phyloP scores from a whole-genome alignment of 2,797 vertebrate genomes.

The Eremophila alpestris region DNA sequence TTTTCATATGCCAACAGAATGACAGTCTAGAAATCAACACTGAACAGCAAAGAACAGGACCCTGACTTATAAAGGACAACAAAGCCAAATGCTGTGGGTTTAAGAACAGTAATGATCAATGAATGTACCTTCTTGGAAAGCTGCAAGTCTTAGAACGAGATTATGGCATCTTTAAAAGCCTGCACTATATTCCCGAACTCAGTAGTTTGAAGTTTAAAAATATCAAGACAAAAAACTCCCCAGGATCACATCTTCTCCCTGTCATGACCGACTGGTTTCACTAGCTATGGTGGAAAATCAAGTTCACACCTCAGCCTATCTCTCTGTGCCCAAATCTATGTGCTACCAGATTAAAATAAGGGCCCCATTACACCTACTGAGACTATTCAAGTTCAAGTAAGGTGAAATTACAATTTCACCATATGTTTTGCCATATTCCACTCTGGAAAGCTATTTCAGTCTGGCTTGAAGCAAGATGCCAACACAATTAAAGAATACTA shows the following conservation, averaged over 20 bases:
- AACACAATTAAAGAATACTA: conserved; percentile 50
- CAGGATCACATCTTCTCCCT: not conserved
- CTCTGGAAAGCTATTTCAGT: conserved; percentile 48
- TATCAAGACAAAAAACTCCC: not conserved
- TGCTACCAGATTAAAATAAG: not conserved
- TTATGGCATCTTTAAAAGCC: not conserved
- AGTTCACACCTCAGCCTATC: conserved; percentile 9
- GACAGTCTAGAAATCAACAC: not conserved
- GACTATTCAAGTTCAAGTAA: conserved; percentile 33
- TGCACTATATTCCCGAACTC: not conserved
- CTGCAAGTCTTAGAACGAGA: not conserved
- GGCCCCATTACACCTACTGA: conserved; percentile 12
- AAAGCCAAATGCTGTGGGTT: not conserved
- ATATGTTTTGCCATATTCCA: conserved; percentile 42
- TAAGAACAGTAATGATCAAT: not conserved
- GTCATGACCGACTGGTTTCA: not conserved
- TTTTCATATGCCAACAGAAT: not conserved
- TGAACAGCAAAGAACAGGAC: not conserved
- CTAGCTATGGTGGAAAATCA: not conserved
- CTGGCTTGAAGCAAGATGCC: conserved; percentile 41
- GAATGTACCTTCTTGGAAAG: not conserved
- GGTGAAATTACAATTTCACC: conserved; percentile 46
- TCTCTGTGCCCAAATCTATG: not conserved
- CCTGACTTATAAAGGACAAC: not conserved
- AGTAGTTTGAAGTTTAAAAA: conserved; percentile 14